Evolutionary conservation across 2,113 vertebrate species (phyloP).

Genomic region (Nipponia nippon): DNA sequence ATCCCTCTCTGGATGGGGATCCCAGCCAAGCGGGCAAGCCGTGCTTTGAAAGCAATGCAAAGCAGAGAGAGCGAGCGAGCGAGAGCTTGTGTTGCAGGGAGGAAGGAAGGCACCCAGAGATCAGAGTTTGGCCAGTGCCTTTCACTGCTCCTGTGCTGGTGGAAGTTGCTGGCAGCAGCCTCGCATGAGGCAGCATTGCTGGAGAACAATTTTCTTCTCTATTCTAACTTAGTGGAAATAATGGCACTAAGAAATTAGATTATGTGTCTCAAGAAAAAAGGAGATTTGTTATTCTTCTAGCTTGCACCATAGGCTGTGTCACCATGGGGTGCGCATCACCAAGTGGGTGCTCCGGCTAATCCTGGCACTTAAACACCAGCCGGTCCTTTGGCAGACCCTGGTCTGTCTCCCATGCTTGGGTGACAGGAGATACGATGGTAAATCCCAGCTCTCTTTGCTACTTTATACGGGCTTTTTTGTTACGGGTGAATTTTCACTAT

Average conservation of each 20-base stretch:
- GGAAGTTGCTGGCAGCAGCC: background rate
- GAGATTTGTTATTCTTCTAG: background rate
- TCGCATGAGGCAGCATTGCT: background rate
- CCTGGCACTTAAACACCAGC: background rate
- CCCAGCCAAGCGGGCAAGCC: background rate
- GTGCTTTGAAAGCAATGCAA: background rate
- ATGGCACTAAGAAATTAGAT: background rate
- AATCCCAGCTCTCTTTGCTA: background rate
- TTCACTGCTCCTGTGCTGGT: background rate
- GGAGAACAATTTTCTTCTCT: background rate
- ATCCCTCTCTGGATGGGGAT: background rate
- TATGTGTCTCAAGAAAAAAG: background rate
- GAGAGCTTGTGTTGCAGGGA: fast-evolving
- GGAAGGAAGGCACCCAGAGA: background rate
- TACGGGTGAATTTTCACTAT: background rate
- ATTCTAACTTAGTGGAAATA: background rate
- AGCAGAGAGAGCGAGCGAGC: background rate
- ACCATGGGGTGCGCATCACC: background rate
- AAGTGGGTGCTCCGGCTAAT: background rate
- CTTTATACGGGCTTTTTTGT: background rate
- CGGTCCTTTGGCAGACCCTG: background rate
- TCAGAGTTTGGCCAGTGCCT: fast-evolving
- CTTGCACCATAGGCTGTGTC: background rate
- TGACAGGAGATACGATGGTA: background rate
- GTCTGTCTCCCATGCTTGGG: background rate